These are phyloP conservation scores for Xiphophorus maculatus DNA, from an alignment of 2,113 vertebrate species.

Conservation along the genomic window DNA sequence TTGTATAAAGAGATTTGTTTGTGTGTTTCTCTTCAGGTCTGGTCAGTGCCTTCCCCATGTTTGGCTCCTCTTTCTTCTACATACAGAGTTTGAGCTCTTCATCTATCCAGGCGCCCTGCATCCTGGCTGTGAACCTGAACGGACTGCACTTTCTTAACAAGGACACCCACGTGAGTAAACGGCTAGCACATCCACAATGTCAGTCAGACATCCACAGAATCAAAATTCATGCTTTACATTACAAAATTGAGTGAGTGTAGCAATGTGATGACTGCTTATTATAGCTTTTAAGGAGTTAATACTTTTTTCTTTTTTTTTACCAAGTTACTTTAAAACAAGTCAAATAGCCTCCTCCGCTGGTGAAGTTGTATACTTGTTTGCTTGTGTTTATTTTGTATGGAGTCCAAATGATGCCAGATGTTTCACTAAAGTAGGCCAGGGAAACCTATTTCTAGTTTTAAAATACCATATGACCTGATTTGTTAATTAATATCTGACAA, in stretches of 20 bases:
- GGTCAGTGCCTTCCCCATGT: constrained; percentile 92
- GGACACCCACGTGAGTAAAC: constrained; percentile 88
- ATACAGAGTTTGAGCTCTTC: constrained; percentile 92
- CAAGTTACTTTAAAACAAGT: neutral
- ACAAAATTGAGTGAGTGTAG: neutral
- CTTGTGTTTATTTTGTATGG: neutral
- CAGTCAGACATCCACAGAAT: neutral
- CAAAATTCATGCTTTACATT: neutral
- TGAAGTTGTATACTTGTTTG: neutral
- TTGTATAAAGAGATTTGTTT: neutral
- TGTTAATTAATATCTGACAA: neutral
- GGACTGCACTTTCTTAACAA: constrained; percentile 95
- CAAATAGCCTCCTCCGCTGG: constrained; percentile 56
- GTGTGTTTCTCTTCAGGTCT: constrained; percentile 80
- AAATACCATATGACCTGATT: neutral
- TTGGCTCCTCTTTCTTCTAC: constrained; percentile 97
- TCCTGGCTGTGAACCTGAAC: constrained; percentile 93
- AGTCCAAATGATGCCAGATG: no score
- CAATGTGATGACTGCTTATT: neutral
- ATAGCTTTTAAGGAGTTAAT: neutral
- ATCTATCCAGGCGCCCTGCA: constrained; percentile 86
- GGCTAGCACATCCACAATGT: neutral
- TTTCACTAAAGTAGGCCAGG: neutral
- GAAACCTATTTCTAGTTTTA: neutral
- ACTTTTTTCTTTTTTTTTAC: neutral